Conservation (phyloP, 2,113 vertebrate genomes). For the Mungos mungo region DNA sequence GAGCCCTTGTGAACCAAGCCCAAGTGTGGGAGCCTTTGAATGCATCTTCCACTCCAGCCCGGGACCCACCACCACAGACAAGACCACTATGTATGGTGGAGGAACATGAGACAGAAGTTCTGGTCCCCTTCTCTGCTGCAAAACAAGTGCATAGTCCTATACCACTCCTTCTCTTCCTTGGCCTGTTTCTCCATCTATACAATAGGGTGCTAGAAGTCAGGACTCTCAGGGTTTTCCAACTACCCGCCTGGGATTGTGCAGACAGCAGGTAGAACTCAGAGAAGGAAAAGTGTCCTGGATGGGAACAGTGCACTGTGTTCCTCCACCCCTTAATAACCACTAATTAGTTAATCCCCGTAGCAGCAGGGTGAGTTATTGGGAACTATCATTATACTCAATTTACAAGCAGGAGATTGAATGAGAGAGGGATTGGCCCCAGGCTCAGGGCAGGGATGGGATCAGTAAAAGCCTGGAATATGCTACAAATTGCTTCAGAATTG, state of each 20-base stretch:
- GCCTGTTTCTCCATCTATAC: not conserved
- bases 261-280: not conserved
- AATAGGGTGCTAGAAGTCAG: not conserved
- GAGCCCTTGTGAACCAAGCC: not conserved
- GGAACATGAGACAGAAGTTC: not conserved
- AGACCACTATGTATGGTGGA: accelerated
- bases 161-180: not conserved
- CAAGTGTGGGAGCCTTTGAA: not conserved
- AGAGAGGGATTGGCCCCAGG: slow-evolving; percentile 57
- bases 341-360: slow-evolving; percentile 66
- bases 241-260: not conserved
- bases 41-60: not conserved
- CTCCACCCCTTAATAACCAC: slow-evolving; percentile 57
- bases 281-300: not conserved
- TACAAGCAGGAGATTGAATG: slow-evolving; percentile 50
- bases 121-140: not conserved
- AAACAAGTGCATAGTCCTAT: accelerated
- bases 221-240: not conserved
- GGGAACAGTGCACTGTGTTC: not conserved
- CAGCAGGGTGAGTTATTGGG: slow-evolving; percentile 54
- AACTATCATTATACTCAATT: slow-evolving; percentile 56
- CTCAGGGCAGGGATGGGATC: slow-evolving; percentile 58
- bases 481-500: slow-evolving; percentile 56
- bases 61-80: not conserved
- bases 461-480: slow-evolving; percentile 24